These are phyloP conservation scores for Spea multiplicata DNA, from an alignment of 2,113 vertebrate species.

Conservation along the genomic window DNA sequence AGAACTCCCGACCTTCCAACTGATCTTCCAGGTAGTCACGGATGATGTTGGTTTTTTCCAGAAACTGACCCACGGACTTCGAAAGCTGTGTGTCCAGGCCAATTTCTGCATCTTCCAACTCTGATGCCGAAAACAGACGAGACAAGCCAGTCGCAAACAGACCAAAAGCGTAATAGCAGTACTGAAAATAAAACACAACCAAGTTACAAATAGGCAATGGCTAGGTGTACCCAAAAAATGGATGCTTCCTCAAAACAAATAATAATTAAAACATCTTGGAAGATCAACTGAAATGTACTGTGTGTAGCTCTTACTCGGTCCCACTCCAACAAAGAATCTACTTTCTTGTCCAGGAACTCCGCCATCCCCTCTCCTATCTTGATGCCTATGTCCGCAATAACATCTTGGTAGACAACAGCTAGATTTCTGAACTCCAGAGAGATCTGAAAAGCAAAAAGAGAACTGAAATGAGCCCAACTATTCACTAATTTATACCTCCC, in stretches of 20 bases:
- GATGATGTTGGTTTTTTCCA: too few species aligned
- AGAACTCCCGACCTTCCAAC: too few species aligned
- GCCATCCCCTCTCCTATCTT: slow-evolving; percentile 95
- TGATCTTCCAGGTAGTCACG: too few species aligned
- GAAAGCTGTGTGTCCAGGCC: slow-evolving; percentile 78
- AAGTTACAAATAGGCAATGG: too few species aligned
- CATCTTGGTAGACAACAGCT: slow-evolving; percentile 78
- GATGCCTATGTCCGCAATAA: slow-evolving; percentile 86
- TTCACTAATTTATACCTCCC: too few species aligned
- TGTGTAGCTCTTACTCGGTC: slow-evolving; percentile 72
- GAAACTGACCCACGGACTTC: slow-evolving; percentile 84
- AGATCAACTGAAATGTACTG: too few species aligned
- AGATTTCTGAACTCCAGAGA: too few species aligned
- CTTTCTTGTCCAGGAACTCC: slow-evolving; percentile 86
- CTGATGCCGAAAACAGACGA: slow-evolving; percentile 69
- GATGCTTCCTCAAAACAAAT: too few species aligned
- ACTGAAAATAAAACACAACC: slow-evolving; percentile 66
- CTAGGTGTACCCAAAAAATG: too few species aligned
- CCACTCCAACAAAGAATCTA: slow-evolving; percentile 86
- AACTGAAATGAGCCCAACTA: too few species aligned
- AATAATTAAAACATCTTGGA: slow-evolving; percentile 2
- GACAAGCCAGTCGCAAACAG: slow-evolving; percentile 86
- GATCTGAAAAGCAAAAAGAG: slow-evolving; percentile 61
- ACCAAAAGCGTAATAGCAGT: slow-evolving; percentile 93
- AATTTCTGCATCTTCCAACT: slow-evolving; percentile 72